These are phyloP conservation scores for Papilio dardanus DNA, from an alignment of 1,140 invertebrate genomes.

Conservation along the genomic window DNA sequence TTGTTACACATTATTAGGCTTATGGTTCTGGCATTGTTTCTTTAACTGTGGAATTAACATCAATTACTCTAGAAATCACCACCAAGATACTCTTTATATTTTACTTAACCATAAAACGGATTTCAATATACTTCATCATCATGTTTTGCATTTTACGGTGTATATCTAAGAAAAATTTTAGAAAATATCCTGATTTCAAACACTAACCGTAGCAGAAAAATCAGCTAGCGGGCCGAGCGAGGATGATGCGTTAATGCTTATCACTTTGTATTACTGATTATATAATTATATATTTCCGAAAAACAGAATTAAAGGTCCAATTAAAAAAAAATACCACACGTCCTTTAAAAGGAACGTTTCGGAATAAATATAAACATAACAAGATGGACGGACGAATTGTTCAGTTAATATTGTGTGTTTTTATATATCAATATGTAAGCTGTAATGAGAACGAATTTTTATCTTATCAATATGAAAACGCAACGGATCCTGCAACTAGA, in stretches of 20 bases:
- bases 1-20: too few relatives aligned
- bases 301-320: not conserved
- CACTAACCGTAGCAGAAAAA: too few relatives aligned
- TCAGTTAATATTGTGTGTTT: not conserved
- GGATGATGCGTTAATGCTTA: not conserved
- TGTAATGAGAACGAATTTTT: not conserved
- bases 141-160: too few relatives aligned
- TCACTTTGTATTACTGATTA: not conserved
- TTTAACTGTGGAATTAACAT: too few relatives aligned
- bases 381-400: not conserved
- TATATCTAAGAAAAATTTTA: too few relatives aligned
- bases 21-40: too few relatives aligned
- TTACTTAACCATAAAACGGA: too few relatives aligned
- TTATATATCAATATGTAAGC: not conserved
- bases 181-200: too few relatives aligned
- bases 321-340: not conserved
- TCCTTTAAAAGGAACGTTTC: not conserved
- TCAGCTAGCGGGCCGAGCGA: too few relatives aligned
- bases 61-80: too few relatives aligned
- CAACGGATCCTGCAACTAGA: conserved; percentile 39
- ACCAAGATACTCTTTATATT: too few relatives aligned
- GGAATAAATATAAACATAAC: not conserved
- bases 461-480: conserved; percentile 34
- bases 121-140: too few relatives aligned
- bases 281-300: not conserved